Base-by-base conservation (phyloP, 1,140 invertebrate species). In the Drosophila novamexicana region DNA sequence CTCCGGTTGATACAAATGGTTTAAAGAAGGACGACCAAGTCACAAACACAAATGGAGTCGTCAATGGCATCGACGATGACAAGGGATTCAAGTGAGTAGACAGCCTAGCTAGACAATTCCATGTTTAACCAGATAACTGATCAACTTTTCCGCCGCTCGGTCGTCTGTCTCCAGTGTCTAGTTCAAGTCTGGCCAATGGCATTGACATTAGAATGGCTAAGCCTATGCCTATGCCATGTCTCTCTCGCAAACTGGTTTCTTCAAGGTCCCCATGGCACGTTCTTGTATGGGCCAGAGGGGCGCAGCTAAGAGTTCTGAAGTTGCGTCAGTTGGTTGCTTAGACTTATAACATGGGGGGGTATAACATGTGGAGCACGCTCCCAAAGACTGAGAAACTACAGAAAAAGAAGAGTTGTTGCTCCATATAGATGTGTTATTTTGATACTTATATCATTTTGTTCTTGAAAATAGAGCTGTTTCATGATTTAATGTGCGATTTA, bases 81-180 rank as follows among this genome's bases (percentile, higher is more conserved):
- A 97, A 97, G 94, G 96, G 95, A 69, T 98, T 97, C 93, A 97
- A 98, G 97, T 98, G 92, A 96, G 97, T 96, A 52, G 18, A 44
- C 18, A 39, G 12, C 52, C 3, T 40, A 10, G 34, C n/a, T n/a
- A 9, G 9, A 14, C 14, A 32, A 16, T 12, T 22, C 22, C 18
- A 22, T 14, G 22, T 52, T 18, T 62, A 64, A 67, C 53, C 45
- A 50, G 39, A 50, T 74, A 40, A 52, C 58, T 73, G 67, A 58
- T 70, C 67, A 61, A 84, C 36, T 56, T 12, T 16, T 34, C 45
- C 7, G 62, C 47, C 37, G 16, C 42, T 18, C 34, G n/a, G 56
- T 53, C 63, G 36, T 63, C 53, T 39, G 32, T 62, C 40, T 72
- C 29, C 10, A 57, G 54, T 72, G 66, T 75, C 76, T 66, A 59